phyloP scores from a whole-genome alignment of 2,797 vertebrate genomes.

The Parambassis ranga region DNA sequence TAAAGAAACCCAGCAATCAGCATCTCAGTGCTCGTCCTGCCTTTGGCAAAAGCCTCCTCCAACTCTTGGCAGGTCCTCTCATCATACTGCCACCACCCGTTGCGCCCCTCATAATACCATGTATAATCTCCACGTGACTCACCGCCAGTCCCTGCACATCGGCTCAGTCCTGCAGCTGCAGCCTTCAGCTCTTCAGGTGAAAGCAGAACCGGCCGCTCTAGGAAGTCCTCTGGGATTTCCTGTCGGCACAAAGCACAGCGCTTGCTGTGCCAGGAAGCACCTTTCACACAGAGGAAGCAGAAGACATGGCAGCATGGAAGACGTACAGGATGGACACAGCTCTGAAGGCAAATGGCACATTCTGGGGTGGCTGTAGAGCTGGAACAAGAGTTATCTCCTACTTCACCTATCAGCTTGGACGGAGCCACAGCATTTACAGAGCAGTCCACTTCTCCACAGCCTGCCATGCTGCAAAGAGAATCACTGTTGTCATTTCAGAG shows the following conservation, averaged over 20 bases:
- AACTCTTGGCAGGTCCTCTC: conserved; percentile 93
- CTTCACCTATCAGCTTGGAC: conserved; percentile 81
- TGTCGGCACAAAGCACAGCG: conserved; percentile 94
- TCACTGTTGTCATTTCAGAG: neutral
- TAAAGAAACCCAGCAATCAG: conserved; percentile 96
- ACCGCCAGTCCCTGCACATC: conserved; percentile 64
- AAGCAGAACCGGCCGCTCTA: conserved; percentile 91
- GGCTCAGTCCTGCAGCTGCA: conserved; percentile 86
- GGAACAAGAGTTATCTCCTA: conserved; percentile 61
- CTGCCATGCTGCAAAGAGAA: conserved; percentile 86
- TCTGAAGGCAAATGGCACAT: conserved; percentile 97
- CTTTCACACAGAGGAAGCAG: conserved; percentile 97
- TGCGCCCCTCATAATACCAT: conserved; percentile 98
- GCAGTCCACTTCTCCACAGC: conserved; percentile 88
- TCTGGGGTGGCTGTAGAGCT: conserved; percentile 81
- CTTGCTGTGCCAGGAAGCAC: conserved; percentile 98
- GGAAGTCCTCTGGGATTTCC: conserved; percentile 96
- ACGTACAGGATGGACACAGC: conserved; percentile 92
- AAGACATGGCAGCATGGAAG: conserved; percentile 96
- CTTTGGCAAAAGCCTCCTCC: conserved; percentile 93
- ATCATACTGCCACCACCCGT: conserved; percentile 99
- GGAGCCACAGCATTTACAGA: conserved; percentile 84
- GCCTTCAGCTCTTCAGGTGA: conserved; percentile 94
- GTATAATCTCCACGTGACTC: conserved; percentile 77
- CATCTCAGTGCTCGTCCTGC: conserved; percentile 96